A percentile compares a stretch with the other conserved stretches of the same genome.
Conservation (phyloP, 2,797 vertebrate species). For the Anabas testudineus region DNA sequence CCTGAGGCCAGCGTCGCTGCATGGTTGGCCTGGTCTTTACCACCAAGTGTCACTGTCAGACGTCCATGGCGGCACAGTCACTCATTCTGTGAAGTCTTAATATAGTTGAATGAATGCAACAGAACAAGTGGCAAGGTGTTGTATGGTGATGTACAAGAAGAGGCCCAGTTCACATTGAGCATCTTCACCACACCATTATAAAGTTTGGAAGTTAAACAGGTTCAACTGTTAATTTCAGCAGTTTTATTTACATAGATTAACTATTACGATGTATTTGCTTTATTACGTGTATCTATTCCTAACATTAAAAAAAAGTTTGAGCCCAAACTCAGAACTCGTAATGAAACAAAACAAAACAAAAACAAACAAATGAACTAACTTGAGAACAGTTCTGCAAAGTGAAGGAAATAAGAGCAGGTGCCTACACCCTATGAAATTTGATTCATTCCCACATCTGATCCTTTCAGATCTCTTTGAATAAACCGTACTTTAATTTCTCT, state of each 20-base stretch:
- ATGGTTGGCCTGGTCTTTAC: constrained; percentile 65
- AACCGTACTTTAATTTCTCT: constrained; percentile 45
- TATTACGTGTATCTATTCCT: no score
- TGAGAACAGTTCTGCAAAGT: constrained; percentile 2
- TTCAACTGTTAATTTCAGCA: constrained; percentile 2
- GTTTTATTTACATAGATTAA: not conserved
- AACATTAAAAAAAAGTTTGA: no score
- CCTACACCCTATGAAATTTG: constrained; percentile 15
- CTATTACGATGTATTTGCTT: not conserved
- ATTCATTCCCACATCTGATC: constrained; percentile 32
- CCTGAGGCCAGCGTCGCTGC: constrained; percentile 73
- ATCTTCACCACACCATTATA: not conserved
- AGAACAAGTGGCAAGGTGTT: not conserved
- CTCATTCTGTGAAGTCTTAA: constrained; percentile 26
- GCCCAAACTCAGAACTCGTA: no score
- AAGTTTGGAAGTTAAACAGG: constrained; percentile 8
- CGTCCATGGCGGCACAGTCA: constrained; percentile 46
- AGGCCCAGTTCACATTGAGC: not conserved
- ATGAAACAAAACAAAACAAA: no score
- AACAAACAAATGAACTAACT: not conserved
- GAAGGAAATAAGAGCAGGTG: constrained; percentile 2
- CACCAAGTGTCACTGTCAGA: constrained; percentile 73
- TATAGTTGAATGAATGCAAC: not conserved
- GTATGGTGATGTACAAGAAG: not conserved
- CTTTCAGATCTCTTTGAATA: constrained; percentile 43